These are phyloP conservation scores for Sebastiscus albofasciatus DNA, from an alignment of 2,797 vertebrate species.

Conservation along the genomic window DNA sequence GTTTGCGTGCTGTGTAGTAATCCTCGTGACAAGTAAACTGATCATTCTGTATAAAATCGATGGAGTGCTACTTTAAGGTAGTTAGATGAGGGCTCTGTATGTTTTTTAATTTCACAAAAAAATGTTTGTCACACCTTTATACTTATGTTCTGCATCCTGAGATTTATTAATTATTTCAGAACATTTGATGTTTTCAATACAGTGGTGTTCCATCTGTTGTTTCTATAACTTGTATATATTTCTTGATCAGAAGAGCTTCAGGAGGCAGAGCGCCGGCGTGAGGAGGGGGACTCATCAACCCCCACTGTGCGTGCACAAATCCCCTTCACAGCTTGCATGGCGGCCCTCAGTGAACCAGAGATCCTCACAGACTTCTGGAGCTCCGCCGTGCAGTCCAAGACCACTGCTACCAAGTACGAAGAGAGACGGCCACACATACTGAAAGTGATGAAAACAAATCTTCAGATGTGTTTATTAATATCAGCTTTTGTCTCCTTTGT, in stretches of 20 bases:
- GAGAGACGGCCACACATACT: not conserved
- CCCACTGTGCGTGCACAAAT: conserved; percentile 93
- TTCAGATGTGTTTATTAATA: conserved; percentile 6
- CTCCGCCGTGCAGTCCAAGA: conserved; percentile 96
- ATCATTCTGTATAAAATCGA: not conserved
- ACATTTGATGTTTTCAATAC: not conserved
- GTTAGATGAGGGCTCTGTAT: not conserved
- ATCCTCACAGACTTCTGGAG: conserved; percentile 99
- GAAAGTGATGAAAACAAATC: not conserved
- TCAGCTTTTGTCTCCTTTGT: conserved; percentile 24
- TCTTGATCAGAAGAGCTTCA: conserved; percentile 89
- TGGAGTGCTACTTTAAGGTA: not conserved
- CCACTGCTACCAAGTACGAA: conserved; percentile 95
- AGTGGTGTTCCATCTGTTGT: not conserved
- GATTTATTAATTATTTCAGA: not conserved
- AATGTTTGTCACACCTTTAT: not conserved
- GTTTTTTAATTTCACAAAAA: not conserved
- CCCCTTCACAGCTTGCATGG: conserved; percentile 95
- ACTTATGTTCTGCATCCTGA: not conserved
- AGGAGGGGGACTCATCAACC: conserved; percentile 90
- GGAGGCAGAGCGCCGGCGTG: conserved; percentile 92
- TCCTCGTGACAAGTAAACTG: not conserved
- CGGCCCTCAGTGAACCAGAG: conserved; percentile 96
- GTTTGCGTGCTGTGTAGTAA: not conserved
- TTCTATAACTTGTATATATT: not conserved